These are phyloP conservation scores for Sebastes cheni DNA, from an alignment of 2,797 vertebrate species.

Conservation along the genomic window DNA sequence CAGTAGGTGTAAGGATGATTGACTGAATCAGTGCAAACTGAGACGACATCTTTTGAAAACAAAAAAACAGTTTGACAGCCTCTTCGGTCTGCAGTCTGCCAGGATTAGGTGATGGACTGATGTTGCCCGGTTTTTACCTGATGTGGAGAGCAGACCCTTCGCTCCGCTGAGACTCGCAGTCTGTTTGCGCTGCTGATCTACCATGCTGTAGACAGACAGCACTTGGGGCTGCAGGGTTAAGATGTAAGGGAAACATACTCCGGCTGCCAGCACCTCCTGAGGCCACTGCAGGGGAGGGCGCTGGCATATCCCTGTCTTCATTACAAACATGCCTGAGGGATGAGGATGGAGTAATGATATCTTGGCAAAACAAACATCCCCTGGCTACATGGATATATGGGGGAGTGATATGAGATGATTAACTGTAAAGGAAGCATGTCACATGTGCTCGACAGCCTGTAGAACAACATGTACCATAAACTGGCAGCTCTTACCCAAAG, in stretches of 20 bases:
- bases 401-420: constrained; percentile 27
- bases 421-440: constrained; percentile 1
- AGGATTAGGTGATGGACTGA: constrained; percentile 8
- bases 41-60: constrained; percentile 6
- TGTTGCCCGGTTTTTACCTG: constrained; percentile 64
- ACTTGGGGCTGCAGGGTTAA: constrained; percentile 65
- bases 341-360: constrained; percentile 30
- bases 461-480: constrained; percentile 10
- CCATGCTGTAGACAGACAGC: constrained; percentile 76
- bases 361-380: constrained; percentile 50
- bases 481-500: constrained; percentile 70
- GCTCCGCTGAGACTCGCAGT: constrained; percentile 60
- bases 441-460: neutral
- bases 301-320: constrained; percentile 75
- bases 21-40: constrained; percentile 42
- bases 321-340: constrained; percentile 80
- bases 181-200: constrained; percentile 80
- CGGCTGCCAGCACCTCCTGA: constrained; percentile 71
- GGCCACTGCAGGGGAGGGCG: constrained; percentile 78
- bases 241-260: constrained; percentile 74
- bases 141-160: constrained; percentile 61
- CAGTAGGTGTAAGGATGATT: constrained; percentile 24
- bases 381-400: constrained; percentile 28
- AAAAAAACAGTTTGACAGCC: constrained; percentile 9
- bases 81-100: neutral